phyloP scores from a whole-genome alignment of 1,140 invertebrate genomes.

The Augochlora pura region DNA sequence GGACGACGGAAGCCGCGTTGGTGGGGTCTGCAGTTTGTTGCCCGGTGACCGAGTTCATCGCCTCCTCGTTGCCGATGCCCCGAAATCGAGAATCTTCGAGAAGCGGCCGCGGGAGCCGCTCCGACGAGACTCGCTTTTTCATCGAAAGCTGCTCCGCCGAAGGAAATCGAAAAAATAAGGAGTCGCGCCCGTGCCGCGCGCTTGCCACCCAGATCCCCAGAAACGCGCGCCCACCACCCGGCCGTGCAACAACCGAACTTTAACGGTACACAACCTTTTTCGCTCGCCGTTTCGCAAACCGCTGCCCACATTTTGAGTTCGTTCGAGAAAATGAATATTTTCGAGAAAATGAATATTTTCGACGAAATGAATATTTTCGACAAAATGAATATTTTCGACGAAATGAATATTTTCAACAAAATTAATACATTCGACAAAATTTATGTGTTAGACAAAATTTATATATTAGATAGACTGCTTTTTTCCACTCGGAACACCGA shows the following conservation, averaged over 20 bases:
- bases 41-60: slow-evolving; percentile 81
- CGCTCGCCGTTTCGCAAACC: not conserved
- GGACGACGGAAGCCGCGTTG: slow-evolving; percentile 46
- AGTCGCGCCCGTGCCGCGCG: not conserved
- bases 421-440: too few relatives aligned
- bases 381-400: too few relatives aligned
- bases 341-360: too few relatives aligned
- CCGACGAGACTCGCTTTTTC: slow-evolving; percentile 72
- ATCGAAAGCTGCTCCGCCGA: slow-evolving; percentile 64
- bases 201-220: slow-evolving; percentile 4
- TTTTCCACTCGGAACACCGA: too few relatives aligned
- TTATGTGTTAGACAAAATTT: too few relatives aligned
- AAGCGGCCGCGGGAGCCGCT: slow-evolving; percentile 15
- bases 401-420: too few relatives aligned
- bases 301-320: not conserved
- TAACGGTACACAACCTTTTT: not conserved
- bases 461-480: too few relatives aligned
- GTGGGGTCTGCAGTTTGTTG: slow-evolving; percentile 78
- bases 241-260: not conserved
- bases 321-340: too few relatives aligned
- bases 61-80: slow-evolving; percentile 66
- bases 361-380: too few relatives aligned
- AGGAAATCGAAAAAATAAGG: slow-evolving; percentile 48
- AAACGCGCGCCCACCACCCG: not conserved
- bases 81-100: slow-evolving; percentile 78